Base-by-base conservation (phyloP, 2,888 invertebrate species). In the Lithophane semibrunnea region DNA sequence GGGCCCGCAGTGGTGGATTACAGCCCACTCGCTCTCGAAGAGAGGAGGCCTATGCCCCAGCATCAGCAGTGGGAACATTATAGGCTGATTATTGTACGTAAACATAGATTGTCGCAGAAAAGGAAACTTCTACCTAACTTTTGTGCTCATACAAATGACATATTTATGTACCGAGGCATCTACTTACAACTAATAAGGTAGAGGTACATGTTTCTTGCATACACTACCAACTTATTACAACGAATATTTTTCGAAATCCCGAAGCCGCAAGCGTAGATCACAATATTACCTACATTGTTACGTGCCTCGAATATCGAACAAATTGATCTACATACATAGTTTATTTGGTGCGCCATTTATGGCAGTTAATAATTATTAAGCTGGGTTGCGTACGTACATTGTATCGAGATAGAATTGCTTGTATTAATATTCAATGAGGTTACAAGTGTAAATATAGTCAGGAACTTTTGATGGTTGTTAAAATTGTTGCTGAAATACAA, bases 301-400 rank as follows among this genome's bases (percentile, higher is more conserved):
- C 85, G 82, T 88, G 84, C 72, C 67, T 75, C 78, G 73, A 71
- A 86, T 90, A 89, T 87, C 88, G 49, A 78, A 80, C 78, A 84
- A 89, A 89, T 89, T 88, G 88, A 88, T 90, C 89, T 88, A 84
- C 84, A 86, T 87, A 79, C 84, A 83, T 79, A 77, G 81, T 87
- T 88, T 84, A 86, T 88, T 88, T 86, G 80, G 76, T 68, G 58
- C 75, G 82, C 84, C 75, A 77, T 89, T 90, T 82, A 83, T 80
- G 83, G 82, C 81, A 83, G 78, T 86, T 79, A 87, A 88, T 89
- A 89, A 90, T 89, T 90, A 87, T 80, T 79, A 73, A 84, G 86
- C 83, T 84, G 75, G 76, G 78, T 84, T 83, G 81, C 83, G 76
- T 83, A 86, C 47, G 79, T 66, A 63, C 78, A 83, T 84, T 87